Conservation (phyloP, 2,888 invertebrate genomes). For the Ischnura elegans region DNA sequence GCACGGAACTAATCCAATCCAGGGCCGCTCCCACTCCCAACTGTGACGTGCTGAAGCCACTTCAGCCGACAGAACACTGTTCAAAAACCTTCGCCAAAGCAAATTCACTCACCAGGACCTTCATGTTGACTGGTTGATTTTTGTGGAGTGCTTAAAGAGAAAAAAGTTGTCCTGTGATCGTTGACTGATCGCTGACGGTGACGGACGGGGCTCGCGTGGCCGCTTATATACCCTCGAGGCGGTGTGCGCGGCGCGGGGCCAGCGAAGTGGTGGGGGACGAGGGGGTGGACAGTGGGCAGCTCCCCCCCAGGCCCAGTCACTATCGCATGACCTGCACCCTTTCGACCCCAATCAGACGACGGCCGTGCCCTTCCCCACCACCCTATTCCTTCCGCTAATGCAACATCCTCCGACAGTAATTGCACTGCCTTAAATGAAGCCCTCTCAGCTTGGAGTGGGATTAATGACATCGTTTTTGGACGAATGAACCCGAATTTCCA, state of each 20-base stretch:
- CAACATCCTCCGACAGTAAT: background rate
- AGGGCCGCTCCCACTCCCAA: background rate
- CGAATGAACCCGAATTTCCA: background rate
- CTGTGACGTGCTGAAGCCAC: background rate
- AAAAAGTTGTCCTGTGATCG: conserved; percentile 41
- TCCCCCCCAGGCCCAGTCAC: background rate
- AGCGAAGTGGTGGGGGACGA: background rate
- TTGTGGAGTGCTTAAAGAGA: conserved; percentile 1
- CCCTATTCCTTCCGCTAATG: background rate
- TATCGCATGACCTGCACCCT: conserved; percentile 8
- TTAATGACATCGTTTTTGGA: background rate
- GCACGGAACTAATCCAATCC: background rate
- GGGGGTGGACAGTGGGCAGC: background rate
- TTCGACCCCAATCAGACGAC: background rate
- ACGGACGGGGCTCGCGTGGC: conserved; percentile 12
- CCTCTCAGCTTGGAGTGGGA: background rate
- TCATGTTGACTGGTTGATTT: conserved; percentile 51
- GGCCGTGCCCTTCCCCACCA: background rate
- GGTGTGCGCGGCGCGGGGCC: conserved; percentile 18
- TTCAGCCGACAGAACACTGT: background rate
- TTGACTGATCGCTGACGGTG: conserved; percentile 52
- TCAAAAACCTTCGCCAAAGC: background rate
- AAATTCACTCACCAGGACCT: conserved; percentile 54
- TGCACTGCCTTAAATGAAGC: too few species aligned
- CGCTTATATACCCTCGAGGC: conserved; percentile 32